Conservation (phyloP, 2,797 vertebrate species). For the Chelonia mydas region DNA sequence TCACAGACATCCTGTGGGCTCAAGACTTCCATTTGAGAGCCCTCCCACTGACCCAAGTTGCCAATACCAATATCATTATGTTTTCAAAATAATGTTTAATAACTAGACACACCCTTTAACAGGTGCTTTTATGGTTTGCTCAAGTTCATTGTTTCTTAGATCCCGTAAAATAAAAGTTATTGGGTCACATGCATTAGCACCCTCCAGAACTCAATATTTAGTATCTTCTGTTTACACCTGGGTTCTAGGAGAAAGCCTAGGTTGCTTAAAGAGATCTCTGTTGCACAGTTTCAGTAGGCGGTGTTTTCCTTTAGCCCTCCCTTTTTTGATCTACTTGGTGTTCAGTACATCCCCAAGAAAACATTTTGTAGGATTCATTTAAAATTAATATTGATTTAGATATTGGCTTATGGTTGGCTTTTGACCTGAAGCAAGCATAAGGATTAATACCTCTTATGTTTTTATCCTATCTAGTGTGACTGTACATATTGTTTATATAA, state of each 20-base stretch:
- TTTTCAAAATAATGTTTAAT: background rate
- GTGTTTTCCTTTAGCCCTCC: background rate
- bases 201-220: background rate
- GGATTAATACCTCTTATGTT: background rate
- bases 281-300: background rate
- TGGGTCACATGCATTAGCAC: background rate
- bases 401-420: background rate
- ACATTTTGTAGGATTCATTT: background rate
- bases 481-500: background rate
- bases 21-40: background rate
- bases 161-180: conserved; percentile 6
- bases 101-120: background rate
- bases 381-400: background rate
- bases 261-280: background rate
- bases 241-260: background rate
- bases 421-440: background rate
- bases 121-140: background rate
- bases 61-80: background rate
- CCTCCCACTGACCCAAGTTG: no score
- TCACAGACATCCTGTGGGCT: background rate
- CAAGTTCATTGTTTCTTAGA: background rate
- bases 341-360: background rate
- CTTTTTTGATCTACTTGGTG: background rate
- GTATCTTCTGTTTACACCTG: background rate
- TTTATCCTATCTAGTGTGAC: background rate